phyloP scores from a whole-genome alignment of 2,888 invertebrate species.

The Drosophila setosimentum region DNA sequence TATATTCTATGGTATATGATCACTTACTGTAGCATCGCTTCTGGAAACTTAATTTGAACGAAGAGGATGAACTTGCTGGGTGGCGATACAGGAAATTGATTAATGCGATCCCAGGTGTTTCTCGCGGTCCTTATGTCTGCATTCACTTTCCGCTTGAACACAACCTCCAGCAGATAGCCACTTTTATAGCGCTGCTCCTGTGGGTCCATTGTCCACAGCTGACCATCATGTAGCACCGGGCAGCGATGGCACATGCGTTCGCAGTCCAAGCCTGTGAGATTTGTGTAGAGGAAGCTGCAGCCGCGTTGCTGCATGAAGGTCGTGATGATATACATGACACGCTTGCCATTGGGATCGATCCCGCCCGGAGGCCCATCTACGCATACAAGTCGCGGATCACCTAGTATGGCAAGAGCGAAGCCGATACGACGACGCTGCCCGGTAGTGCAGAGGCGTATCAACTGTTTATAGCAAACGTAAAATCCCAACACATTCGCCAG shows the following conservation, averaged over 20 bases:
- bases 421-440: conserved; percentile 59
- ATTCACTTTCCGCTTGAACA: conserved; percentile 61
- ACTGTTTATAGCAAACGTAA: conserved; percentile 28
- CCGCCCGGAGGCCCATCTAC: conserved; percentile 60
- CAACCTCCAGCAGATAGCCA: conserved; percentile 62
- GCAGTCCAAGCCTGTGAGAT: conserved; percentile 86
- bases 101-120: conserved; percentile 57
- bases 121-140: conserved; percentile 45
- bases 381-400: conserved; percentile 51
- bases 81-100: conserved; percentile 56
- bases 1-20: too few relatives aligned
- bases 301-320: conserved; percentile 51
- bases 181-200: conserved; percentile 19
- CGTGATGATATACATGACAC: conserved; percentile 83
- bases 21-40: conserved; percentile 54
- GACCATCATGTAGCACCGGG: conserved; percentile 47
- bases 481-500: conserved; percentile 64
- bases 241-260: conserved; percentile 55
- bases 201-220: conserved; percentile 45
- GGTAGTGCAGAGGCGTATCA: conserved; percentile 35
- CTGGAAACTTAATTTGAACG: conserved; percentile 63
- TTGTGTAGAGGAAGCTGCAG: conserved; percentile 54
- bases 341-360: conserved; percentile 61
- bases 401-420: conserved; percentile 62
- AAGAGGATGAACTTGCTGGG: conserved; percentile 56